These are phyloP conservation scores for Phataginus tricuspis DNA, from an alignment of 2,797 vertebrate genomes.

Conservation along the genomic window DNA sequence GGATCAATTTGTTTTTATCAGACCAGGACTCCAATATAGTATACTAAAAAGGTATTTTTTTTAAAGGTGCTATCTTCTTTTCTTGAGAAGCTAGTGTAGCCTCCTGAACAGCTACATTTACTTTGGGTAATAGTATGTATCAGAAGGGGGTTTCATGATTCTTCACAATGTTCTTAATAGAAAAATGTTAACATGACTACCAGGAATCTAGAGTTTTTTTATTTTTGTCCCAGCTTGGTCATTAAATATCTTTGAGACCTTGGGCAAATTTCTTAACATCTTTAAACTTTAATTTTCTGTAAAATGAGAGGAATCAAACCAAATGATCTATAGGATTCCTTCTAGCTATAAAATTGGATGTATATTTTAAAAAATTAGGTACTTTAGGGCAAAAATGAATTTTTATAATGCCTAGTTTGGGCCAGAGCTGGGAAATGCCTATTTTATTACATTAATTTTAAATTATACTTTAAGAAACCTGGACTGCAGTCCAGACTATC, in stretches of 20 bases:
- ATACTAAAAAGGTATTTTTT: background rate
- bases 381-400: background rate
- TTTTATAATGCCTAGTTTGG: background rate
- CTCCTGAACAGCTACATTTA: background rate
- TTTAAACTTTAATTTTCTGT: constrained; percentile 25
- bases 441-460: background rate
- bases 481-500: background rate
- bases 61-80: background rate
- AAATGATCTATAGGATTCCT: background rate
- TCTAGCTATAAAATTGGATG: background rate
- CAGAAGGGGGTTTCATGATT: background rate
- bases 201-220: background rate
- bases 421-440: background rate
- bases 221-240: background rate
- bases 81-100: background rate
- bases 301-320: background rate
- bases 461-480: background rate
- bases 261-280: background rate
- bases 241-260: background rate
- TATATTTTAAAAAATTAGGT: background rate
- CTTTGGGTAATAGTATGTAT: no score
- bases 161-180: background rate
- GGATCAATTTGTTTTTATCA: background rate
- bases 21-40: background rate
- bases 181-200: background rate